phyloP scores from a whole-genome alignment of 2,113 vertebrate genomes.

The Mus musculus region GRCm39 chr16:40171501-40172000 shows the following conservation, averaged over 20 bases:
- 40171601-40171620: slow-evolving; percentile 33
- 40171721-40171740: slow-evolving; percentile 75
- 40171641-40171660: slow-evolving; percentile 70
- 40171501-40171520: neutral
- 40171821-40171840: neutral
- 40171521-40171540: neutral
- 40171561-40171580: neutral
- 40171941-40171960: neutral
- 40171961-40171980: neutral
- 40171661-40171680: slow-evolving; percentile 66
- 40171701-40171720: slow-evolving; percentile 74
- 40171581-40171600: neutral
- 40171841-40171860: neutral
- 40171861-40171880: neutral
- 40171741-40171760: slow-evolving; percentile 77
- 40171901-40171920: slow-evolving; percentile 9
- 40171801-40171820: slow-evolving; percentile 42
- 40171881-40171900: slow-evolving; percentile 17
- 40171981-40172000: slow-evolving; percentile 17
- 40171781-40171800: slow-evolving; percentile 78
- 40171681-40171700: slow-evolving; percentile 62
- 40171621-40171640: slow-evolving; percentile 71
- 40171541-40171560: neutral
- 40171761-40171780: slow-evolving; percentile 78
- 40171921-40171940: slow-evolving; percentile 46